Evolutionary conservation across 2,113 vertebrate species (phyloP).

Genomic region (Mesitornis unicolor): DNA sequence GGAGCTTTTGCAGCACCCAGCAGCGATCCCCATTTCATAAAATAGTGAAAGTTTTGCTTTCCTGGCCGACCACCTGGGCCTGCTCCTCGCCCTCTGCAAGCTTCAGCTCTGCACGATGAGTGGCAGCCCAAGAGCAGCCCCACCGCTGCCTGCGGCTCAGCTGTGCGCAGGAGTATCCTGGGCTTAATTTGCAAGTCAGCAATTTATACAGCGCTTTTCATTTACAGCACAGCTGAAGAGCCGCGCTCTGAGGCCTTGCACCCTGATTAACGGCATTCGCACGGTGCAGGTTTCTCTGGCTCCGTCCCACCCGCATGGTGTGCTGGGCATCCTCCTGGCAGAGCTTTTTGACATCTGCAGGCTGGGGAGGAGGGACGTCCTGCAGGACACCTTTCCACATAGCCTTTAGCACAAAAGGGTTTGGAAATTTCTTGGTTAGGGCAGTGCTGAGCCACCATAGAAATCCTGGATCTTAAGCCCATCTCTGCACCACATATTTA

Average conservation of each 20-base stretch:
- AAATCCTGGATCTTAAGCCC: not conserved
- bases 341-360: not conserved
- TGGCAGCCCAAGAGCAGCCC: not conserved
- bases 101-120: not conserved
- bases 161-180: not conserved
- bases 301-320: not conserved
- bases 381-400: not conserved
- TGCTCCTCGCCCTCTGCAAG: not conserved
- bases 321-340: not conserved
- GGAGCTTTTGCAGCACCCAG: not conserved
- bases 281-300: not conserved
- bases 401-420: constrained; percentile 8
- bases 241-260: not conserved
- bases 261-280: not conserved
- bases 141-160: not conserved
- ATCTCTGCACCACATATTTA: not conserved
- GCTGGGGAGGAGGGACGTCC: not conserved
- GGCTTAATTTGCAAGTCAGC: not conserved
- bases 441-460: not conserved
- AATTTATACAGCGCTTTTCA: not conserved
- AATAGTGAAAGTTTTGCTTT: not conserved
- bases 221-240: not conserved
- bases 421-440: not conserved
- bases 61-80: accelerated
- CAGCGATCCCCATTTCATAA: not conserved